Evolutionary conservation across 2,797 vertebrate species (phyloP), one percentile per base, ranked within the genome.

Genomic region (Odontamblyopus lacepedii): DNA sequence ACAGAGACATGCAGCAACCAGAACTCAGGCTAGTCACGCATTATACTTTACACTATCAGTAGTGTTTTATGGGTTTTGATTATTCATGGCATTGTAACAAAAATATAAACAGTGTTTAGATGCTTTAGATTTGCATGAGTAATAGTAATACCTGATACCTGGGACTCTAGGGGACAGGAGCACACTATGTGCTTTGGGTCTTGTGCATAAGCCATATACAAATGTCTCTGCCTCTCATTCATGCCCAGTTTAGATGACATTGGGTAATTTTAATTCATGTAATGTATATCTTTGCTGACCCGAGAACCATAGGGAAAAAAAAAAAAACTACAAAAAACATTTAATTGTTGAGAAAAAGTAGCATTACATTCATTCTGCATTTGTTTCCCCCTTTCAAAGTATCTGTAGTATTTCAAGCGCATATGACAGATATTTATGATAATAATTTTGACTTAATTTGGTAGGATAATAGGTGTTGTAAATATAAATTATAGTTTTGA

Each of bases 1-100:
- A 75, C 77, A 2, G 84, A 84, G n/a, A 81, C 78, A 7, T 80
- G 85, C 62, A 82, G 41, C 16, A 74, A 86, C 50, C 76, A 64
- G 3, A 75, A 67, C 66, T 82, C 85, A 0, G 76, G 91, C 91
- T 69, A 93, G 90, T 86, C 64, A 53, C 6, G 5, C 32, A 63
- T 60, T 4, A 30, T 3, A 9, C 18, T 35, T 19, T 19, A 32
- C 60, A 62, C 15, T 62, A 1, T 62, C 6, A 55, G n/a, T 9
- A 53, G 18, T 53, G 51, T n/a, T 55, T 55, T n/a, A 8, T 23
- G 19, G 2, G 2, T 1, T 55, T 23, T n/a, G n/a, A 2, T n/a
- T n/a, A 55, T 55, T 18, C 50, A 19, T 51, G 15, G 0, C 18
- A 51, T 19, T 51, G 50, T 51, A 38, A 9, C 35, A 9, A 38